Base-by-base conservation (phyloP, 2,797 vertebrate genomes). In the Podargus strigoides region DNA sequence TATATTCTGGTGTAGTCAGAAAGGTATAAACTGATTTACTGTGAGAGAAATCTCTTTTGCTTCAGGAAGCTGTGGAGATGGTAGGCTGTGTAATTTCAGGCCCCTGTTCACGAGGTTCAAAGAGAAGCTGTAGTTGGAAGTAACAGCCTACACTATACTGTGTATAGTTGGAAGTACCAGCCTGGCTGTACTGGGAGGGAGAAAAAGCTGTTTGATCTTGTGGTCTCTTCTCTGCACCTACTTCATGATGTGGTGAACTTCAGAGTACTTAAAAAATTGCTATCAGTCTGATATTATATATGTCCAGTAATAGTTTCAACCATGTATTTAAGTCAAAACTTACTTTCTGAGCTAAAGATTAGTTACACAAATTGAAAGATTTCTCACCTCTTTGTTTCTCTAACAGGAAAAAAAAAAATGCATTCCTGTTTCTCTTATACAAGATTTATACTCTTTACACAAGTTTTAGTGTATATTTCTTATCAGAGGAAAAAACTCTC, bases 1-100 rank as follows among this genome's bases (percentile, higher is more conserved):
- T 94, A 18, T 81, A 24, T 77, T 90, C 42, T 82, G 39, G n/a
- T 55, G 34, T 87, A 93, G 52, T 93, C 87, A 93, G 36, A 94
- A 90, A 89, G 32, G 26, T 94, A 67, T 81, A 91, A 89, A 89
- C 63, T 67, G 72, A 93, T 97, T 90, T 96, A 72, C 53, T 86
- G 47, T 50, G 67, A 68, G 34, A 75, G 74, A 92, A 94, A 47
- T 80, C 39, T 72, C 75, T 95, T 85, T 56, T 76, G 8, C 36
- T 42, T 88, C 60, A 74, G 75, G 76, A 94, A 87, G 80, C 30
- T 49, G 12, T 44, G 72, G 87, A 88, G 37, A 41, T 73, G 64
- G 49, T 89, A 92, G 50, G 20, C 82, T 95, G 70, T 7, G 39
- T 14, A 69, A 56, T 87, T 87, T 83, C 20, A 84, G 24, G 19